Evolutionary conservation across 2,797 vertebrate species (phyloP).

Genomic region (Discoglossus pictus): DNA sequence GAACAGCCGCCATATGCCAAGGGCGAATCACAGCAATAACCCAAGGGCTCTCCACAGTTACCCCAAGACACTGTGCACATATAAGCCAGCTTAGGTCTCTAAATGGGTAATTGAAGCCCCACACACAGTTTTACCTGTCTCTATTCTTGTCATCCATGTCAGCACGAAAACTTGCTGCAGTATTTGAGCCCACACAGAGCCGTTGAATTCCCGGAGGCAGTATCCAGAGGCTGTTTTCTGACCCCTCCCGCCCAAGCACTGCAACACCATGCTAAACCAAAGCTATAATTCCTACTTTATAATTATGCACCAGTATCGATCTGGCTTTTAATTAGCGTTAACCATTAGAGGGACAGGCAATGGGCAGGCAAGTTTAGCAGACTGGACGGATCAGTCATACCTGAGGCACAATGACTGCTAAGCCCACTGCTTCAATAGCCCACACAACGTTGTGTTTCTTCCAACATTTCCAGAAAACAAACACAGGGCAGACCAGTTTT

Average conservation of each 20-base stretch:
- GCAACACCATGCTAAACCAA: slow-evolving; percentile 12
- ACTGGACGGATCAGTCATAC: neutral
- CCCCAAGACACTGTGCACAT: too few species aligned
- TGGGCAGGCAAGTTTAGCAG: neutral
- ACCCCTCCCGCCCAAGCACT: slow-evolving; percentile 1
- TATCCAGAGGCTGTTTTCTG: neutral
- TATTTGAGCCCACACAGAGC: neutral
- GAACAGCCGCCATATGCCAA: too few species aligned
- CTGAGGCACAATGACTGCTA: too few species aligned
- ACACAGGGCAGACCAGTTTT: too few species aligned
- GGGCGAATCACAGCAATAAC: too few species aligned
- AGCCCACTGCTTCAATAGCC: too few species aligned
- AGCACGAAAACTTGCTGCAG: neutral
- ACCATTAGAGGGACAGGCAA: slow-evolving; percentile 16
- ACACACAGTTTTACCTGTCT: neutral
- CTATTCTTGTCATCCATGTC: neutral
- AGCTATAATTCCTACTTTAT: slow-evolving; percentile 21
- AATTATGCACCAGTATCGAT: slow-evolving; percentile 36
- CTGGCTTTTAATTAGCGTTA: slow-evolving; percentile 32
- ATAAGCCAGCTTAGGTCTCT: neutral
- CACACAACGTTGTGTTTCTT: too few species aligned
- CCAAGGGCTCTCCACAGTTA: too few species aligned
- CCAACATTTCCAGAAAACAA: too few species aligned
- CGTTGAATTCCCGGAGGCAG: neutral
- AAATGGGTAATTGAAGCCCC: neutral